phyloP scores from a whole-genome alignment of 2,113 vertebrate species.

The Oncorhynchus nerka region DNA sequence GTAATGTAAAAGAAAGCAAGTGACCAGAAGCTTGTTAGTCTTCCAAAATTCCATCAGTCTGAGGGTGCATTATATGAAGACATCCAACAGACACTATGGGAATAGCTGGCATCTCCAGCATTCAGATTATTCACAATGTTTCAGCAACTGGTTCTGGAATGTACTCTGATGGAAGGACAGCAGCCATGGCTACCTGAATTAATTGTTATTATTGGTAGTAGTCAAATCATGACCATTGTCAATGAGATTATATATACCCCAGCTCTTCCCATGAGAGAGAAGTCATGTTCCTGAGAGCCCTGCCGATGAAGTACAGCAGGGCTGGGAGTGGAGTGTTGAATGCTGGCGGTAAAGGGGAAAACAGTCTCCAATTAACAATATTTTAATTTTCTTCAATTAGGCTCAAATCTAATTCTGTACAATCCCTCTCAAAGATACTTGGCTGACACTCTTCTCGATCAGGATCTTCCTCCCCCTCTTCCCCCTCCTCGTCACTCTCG shows the following conservation, averaged over 20 bases:
- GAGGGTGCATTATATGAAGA: constrained; percentile 32
- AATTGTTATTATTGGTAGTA: constrained; percentile 42
- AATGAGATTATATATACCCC: constrained; percentile 48
- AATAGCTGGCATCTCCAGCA: constrained; percentile 36
- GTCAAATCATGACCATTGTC: constrained; percentile 67
- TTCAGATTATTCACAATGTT: constrained; percentile 47
- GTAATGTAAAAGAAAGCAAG: constrained; percentile 31
- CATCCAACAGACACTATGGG: constrained; percentile 36
- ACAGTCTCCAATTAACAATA: constrained; percentile 63
- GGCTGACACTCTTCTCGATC: constrained; percentile 77
- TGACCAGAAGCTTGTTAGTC: constrained; percentile 34
- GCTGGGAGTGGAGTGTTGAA: constrained; percentile 57
- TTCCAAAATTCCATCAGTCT: constrained; percentile 32
- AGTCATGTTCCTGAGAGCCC: constrained; percentile 76
- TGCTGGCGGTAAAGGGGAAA: constrained; percentile 45
- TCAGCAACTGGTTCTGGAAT: constrained; percentile 63
- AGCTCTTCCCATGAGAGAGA: constrained; percentile 60
- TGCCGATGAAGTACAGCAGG: constrained; percentile 63
- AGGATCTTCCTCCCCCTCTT: constrained; percentile 66
- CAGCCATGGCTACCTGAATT: constrained; percentile 66
- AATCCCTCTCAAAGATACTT: constrained; percentile 86
- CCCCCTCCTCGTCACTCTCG: constrained; percentile 86
- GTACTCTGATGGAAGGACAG: constrained; percentile 69
- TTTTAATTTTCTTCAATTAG: constrained; percentile 86
- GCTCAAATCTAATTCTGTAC: constrained; percentile 87